Base-by-base conservation (phyloP, 2,888 invertebrate genomes). In the Tigriopus californicus region DNA sequence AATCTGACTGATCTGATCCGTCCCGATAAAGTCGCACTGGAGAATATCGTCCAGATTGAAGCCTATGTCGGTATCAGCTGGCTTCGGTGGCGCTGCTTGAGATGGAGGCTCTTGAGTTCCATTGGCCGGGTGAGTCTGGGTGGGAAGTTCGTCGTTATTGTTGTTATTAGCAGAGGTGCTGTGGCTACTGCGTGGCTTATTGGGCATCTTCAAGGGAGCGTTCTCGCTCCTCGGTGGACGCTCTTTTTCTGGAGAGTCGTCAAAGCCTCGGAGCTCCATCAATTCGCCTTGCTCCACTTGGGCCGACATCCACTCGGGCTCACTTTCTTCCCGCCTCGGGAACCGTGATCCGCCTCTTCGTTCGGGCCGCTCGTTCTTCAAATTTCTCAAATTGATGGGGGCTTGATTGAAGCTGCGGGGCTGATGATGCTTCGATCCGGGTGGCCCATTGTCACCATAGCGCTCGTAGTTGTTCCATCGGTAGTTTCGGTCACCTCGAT, bases 191-290 rank as follows among this genome's bases (percentile, higher is more conserved):
- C 33, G 33, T 33, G 33, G 33, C 8, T 33, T 33, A 33, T 33
- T 33, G 4, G 33, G n/a, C n/a, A n/a, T n/a, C n/a, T n/a, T n/a
- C n/a, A n/a, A n/a, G n/a, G n/a, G 3, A 33, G 33, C 8, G 4
- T 33, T 33, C 8, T 33, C 33, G 33, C 33, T 33, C 33, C 33
- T 3, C 33, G 40, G 60, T 58, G 51, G 51, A 24, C 49, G 58
- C 57, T 64, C 62, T 42, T 62, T 61, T 20, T 62, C 61, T 49
- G 63, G 61, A 57, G 61, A 63, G 33, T 66, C 67, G 66, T 92
- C 90, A 72, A 94, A 94, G 18, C 94, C 94, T 53, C 85, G 81
- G 65, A 94, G 75, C 71, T 94, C 94, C 66, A 94, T 94, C 42
- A 87, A 89, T 67, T 94, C 94, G 67, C 82, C 75, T 69, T 90